Conservation (phyloP, 2,797 vertebrate species). For the Heliangelus exortis region DNA sequence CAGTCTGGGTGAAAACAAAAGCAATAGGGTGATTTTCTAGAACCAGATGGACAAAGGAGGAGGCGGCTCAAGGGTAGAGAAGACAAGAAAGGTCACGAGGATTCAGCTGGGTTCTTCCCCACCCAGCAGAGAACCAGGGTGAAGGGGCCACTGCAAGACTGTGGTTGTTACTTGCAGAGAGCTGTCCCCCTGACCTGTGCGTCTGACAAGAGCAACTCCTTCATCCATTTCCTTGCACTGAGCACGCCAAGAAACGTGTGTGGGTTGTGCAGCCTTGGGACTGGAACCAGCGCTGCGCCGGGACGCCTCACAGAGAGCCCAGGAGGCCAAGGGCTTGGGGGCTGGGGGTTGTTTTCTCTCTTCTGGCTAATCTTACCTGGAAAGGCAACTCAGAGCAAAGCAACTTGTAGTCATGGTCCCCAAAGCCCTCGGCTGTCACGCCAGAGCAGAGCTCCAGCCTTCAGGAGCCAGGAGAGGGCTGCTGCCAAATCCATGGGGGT, state of each 20-base stretch:
- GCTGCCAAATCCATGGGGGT: not conserved
- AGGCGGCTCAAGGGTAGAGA: not conserved
- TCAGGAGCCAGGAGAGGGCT: not conserved
- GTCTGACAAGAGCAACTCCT: not conserved
- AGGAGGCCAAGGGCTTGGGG: not conserved
- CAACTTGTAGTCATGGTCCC: not conserved
- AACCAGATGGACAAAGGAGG: not conserved
- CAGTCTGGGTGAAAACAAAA: not conserved
- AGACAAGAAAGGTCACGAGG: not conserved
- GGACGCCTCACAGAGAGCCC: not conserved
- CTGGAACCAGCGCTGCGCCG: not conserved
- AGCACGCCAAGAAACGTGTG: not conserved
- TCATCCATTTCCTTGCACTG: rapidly evolving
- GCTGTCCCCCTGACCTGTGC: rapidly evolving
- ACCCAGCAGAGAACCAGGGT: not conserved
- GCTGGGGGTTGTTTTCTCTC: not conserved
- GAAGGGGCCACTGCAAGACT: not conserved
- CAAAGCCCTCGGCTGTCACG: not conserved
- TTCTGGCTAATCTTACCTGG: not conserved
- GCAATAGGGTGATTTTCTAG: not conserved
- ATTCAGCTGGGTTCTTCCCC: not conserved
- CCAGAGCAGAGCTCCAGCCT: not conserved
- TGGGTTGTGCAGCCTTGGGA: rapidly evolving
- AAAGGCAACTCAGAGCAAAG: not conserved
- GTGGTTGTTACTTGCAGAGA: not conserved